A percentile compares a stretch with the other conserved stretches of the same genome.
Conservation (phyloP, 2,113 vertebrate genomes). For the Passer montanus region DNA sequence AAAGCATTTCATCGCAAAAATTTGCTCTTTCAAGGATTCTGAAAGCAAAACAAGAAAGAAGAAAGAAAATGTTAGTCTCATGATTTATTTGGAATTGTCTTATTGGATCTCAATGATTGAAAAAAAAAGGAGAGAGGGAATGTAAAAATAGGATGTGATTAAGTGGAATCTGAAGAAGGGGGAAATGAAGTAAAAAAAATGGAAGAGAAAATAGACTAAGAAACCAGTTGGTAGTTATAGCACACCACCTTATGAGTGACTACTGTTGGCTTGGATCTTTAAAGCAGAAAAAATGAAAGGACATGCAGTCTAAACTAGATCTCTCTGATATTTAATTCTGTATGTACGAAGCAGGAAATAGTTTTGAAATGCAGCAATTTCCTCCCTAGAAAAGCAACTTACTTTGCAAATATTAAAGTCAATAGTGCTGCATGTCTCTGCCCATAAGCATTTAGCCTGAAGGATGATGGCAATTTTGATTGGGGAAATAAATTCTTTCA, state of each 20-base stretch:
- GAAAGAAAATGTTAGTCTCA: background rate
- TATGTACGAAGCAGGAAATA: background rate
- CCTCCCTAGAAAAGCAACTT: background rate
- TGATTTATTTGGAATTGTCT: background rate
- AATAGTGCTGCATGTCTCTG: background rate
- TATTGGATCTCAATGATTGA: background rate
- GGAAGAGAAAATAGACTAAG: background rate
- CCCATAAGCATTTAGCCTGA: background rate
- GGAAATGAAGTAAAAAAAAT: background rate
- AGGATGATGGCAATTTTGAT: background rate
- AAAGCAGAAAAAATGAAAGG: background rate
- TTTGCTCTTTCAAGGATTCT: background rate
- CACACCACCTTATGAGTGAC: background rate
- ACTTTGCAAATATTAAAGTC: background rate
- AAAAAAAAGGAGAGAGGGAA: background rate
- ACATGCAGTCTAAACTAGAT: background rate
- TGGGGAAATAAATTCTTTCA: background rate
- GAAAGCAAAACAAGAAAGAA: background rate
- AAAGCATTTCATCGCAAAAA: background rate
- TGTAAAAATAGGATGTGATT: background rate
- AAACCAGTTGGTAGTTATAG: background rate
- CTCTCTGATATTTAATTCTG: background rate
- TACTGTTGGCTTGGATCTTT: background rate
- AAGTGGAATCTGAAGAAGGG: background rate
- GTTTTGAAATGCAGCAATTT: constrained; percentile 26